Base-by-base conservation (phyloP, 2,797 vertebrate species). In the Phrynocephalus forsythii region DNA sequence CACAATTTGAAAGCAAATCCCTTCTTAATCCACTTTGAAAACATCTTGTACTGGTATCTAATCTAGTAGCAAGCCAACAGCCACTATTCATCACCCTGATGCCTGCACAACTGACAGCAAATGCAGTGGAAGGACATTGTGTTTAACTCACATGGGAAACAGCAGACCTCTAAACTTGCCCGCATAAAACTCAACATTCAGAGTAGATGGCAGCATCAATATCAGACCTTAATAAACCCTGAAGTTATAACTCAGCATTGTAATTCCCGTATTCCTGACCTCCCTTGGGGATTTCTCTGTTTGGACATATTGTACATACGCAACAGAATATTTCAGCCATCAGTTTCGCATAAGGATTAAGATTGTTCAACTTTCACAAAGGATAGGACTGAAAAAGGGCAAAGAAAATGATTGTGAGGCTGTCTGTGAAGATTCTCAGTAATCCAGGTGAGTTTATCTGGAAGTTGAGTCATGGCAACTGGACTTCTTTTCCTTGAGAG, bases 141-240 rank as follows among this genome's bases (percentile, higher is more conserved):
- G 75, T 80, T 44, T 16, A 22, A 72, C 20, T 18, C 66, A 30
- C 0, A 0, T 2, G 0, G 0, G n/a, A 5, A 78, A 18, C 48
- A 44, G 4, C 0, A 0, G 33, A 24, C 0, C 0, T 5, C 0
- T 0, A 79, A 1, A 1, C 63, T 26, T 38, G 15, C 73, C 33
- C 22, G 0, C 0, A 0, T 2, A 44, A 0, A 2, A 77, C 6
- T 11, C 0, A 28, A 56, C 73, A 75, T 1, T 82, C 1, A 28
- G 69, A 66, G n/a, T 52, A 82, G 24, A 20, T 10, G 44, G 11
- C 26, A 63, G 60, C 33, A 10, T 82, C 67, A 33, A 77, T 24
- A 33, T 77, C 30, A 22, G 44, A n/a, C 48, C 24, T 76, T 56
- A 68, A 33, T 56, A 56, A 67, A 63, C 28, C 18, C 6, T n/a